A percentile compares a stretch with the other conserved stretches of the same genome.
Conservation (phyloP, 1,140 invertebrate genomes). For the Leptinotarsa lineolata region DNA sequence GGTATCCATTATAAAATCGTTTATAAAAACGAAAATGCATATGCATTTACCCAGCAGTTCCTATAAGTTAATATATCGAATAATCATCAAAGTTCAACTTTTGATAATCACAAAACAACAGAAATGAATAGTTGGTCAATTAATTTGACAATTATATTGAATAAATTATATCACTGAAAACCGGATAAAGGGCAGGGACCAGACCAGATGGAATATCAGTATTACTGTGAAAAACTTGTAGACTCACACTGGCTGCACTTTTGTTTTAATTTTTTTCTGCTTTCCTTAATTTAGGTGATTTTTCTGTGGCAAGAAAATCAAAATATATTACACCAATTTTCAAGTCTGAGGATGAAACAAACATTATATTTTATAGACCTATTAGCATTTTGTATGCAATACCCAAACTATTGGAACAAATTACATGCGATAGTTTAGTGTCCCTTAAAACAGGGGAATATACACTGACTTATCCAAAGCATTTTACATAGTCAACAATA, state of each 20-base stretch:
- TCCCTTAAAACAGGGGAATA: constrained; percentile 25
- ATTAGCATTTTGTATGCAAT: background rate
- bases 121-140: background rate
- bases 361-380: too few relatives aligned
- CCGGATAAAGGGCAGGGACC: background rate
- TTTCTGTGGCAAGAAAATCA: too few relatives aligned
- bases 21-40: background rate
- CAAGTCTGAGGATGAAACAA: too few relatives aligned
- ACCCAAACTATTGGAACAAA: background rate
- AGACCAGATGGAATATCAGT: too few relatives aligned
- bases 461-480: constrained; percentile 39
- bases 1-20: too few relatives aligned
- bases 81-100: background rate
- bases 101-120: background rate
- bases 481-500: constrained; percentile 41
- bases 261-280: too few relatives aligned
- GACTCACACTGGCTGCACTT: too few relatives aligned
- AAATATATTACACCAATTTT: too few relatives aligned
- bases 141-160: constrained; percentile 2
- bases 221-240: too few relatives aligned
- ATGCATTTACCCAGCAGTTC: background rate
- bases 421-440: background rate
- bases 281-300: too few relatives aligned
- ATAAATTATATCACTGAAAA: background rate
- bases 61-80: background rate